Base-by-base conservation (phyloP, 2,797 vertebrate genomes). In the Paratrypauchen microcephalus region DNA sequence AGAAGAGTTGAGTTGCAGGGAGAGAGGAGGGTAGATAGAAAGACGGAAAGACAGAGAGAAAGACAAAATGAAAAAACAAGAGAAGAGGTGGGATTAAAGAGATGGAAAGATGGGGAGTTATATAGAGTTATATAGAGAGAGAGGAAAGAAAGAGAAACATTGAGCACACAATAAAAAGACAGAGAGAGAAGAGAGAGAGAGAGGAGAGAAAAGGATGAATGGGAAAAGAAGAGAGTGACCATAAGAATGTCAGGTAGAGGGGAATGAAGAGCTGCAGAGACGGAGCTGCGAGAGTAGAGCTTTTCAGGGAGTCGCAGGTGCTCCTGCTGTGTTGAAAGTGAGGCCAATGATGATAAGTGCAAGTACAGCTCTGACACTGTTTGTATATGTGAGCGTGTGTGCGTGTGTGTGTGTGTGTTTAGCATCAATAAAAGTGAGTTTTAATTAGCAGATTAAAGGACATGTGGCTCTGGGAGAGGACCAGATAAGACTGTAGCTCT, bases 271-370 rank as follows among this genome's bases (percentile, higher is more conserved):
- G 19, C 0, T 41, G 12, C 3, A 45, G 19, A n/a, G 19, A 52
- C 7, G n/a, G 19, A n/a, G 45, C 4, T 5, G 18, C 6, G 19
- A 52, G 50, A 52, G 7, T 21, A 11, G 50, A 21, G 50, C n/a
- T 54, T 21, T 23, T 9, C 7, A 21, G n/a, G 67, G 9, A 32
- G 71, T 58, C 23, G 21, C 1, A 7, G 76, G 69, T 78, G 71
- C 63, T 76, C 80, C 84, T 58, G 78, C 84, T 89, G 80, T 81
- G 87, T 82, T 84, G 73, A 87, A 83, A 89, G 79, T 73, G 68
- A 81, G 64, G 23, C 30, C 66, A 69, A 75, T 56, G 39, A 78
- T 66, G 73, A 68, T 71, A 75, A 78, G 65, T 15, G 21, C 56
- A 28, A 45, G 41, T 45, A 4, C 41, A 45, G 41, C 13, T 45